phyloP scores from a whole-genome alignment of 1,140 invertebrate genomes.

The Pinna nobilis region DNA sequence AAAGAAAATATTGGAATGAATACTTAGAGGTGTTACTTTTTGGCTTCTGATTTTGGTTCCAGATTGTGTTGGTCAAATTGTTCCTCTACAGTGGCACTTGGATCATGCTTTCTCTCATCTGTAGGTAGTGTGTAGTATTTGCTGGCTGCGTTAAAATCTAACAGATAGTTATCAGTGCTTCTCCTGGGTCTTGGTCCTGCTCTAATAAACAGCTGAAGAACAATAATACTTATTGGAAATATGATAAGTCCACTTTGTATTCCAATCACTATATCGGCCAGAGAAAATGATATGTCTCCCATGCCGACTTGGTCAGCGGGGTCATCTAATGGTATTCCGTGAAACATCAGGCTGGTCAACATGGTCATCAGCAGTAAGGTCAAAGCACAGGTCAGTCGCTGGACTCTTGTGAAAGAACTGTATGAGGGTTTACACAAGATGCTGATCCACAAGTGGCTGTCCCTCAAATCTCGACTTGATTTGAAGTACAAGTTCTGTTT shows the following conservation, averaged over 20 bases:
- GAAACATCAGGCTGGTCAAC: constrained; percentile 69
- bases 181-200: not conserved
- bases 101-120: too few relatives aligned
- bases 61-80: too few relatives aligned
- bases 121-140: too few relatives aligned
- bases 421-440: constrained; percentile 59
- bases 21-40: too few relatives aligned
- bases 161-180: too few relatives aligned
- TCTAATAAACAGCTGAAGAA: constrained; percentile 55
- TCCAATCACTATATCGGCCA: constrained; percentile 54
- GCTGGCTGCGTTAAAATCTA: too few relatives aligned
- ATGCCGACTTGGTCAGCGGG: constrained; percentile 44
- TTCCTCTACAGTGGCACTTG: too few relatives aligned
- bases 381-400: constrained; percentile 67
- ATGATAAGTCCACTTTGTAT: constrained; percentile 60
- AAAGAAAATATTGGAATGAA: too few relatives aligned
- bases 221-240: constrained; percentile 60
- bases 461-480: constrained; percentile 59
- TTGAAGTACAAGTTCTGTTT: constrained; percentile 48
- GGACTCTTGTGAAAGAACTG: constrained; percentile 63
- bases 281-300: constrained; percentile 39
- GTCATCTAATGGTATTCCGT: constrained; percentile 59
- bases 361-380: constrained; percentile 62
- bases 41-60: too few relatives aligned
- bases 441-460: constrained; percentile 65